These are phyloP conservation scores for Bellardia bayeri DNA, from an alignment of 2,888 invertebrate genomes.

Conservation along the genomic window DNA sequence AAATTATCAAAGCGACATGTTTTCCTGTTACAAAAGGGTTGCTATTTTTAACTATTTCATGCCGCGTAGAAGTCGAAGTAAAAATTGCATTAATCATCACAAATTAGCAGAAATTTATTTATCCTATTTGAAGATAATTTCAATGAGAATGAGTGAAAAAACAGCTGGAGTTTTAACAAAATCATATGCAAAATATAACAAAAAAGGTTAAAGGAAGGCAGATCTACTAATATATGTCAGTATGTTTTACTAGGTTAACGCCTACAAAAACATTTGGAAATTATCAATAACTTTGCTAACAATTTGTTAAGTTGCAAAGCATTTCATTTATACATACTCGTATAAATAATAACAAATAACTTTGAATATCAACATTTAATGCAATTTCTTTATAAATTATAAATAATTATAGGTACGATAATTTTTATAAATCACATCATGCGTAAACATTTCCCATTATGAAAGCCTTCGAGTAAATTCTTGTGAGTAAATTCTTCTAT, in stretches of 20 bases:
- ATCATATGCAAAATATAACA: constrained; percentile 60
- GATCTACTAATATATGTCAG: constrained; percentile 1
- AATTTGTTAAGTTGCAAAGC: not conserved
- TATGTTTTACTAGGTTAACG: constrained; percentile 44
- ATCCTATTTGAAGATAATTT: constrained; percentile 13
- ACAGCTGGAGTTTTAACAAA: constrained; percentile 61
- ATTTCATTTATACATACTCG: no score
- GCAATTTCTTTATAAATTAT: no score
- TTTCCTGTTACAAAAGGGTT: constrained; percentile 15
- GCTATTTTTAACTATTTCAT: constrained; percentile 38
- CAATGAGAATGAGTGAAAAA: not conserved
- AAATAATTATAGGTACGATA: no score
- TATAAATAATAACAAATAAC: no score
- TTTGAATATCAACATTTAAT: no score
- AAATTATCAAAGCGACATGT: constrained; percentile 38
- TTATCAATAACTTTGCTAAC: not conserved
- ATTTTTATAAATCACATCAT: no score
- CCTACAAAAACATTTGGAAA: constrained; percentile 46
- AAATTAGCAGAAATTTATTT: constrained; percentile 64
- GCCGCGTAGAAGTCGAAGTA: not conserved
- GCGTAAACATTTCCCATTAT: no score
- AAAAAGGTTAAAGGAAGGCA: constrained; percentile 34
- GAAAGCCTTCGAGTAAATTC: no score
- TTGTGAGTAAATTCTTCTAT: no score
- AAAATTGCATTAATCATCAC: constrained; percentile 68